A percentile compares a stretch with the other conserved stretches of the same genome.
These are phyloP conservation scores for Hydrotaea diabolus DNA, from an alignment of 2,888 invertebrate species.

Conservation along the genomic window DNA sequence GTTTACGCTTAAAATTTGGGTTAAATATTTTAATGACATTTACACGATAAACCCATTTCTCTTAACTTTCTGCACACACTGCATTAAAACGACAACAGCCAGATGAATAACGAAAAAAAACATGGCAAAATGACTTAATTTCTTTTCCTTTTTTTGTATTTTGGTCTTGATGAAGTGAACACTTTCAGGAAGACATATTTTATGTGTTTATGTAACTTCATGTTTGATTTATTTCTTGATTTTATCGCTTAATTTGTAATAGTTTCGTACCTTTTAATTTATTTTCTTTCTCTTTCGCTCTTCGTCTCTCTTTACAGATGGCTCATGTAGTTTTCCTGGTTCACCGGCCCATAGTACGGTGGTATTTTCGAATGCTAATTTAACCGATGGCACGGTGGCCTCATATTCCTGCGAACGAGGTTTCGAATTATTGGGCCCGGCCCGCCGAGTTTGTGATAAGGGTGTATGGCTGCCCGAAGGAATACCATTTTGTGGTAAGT, in stretches of 20 bases:
- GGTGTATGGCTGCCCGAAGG: slow-evolving; percentile 94
- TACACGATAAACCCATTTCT: slow-evolving; percentile 48
- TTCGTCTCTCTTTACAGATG: slow-evolving; percentile 73
- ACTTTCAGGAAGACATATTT: slow-evolving; percentile 26
- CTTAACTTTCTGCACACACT: slow-evolving; percentile 17
- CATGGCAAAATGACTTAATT: slow-evolving; percentile 29
- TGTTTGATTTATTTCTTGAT: slow-evolving; percentile 3
- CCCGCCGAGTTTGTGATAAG: slow-evolving; percentile 88
- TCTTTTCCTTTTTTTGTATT: not conserved
- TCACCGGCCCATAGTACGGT: slow-evolving; percentile 93
- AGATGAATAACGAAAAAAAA: not conserved
- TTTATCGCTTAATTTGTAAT: slow-evolving; percentile 13
- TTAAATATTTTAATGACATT: slow-evolving; percentile 50
- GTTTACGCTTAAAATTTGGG: slow-evolving; percentile 45
- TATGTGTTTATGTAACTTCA: slow-evolving; percentile 4
- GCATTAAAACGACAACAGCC: not conserved
- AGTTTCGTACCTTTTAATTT: not conserved
- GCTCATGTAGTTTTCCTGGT: slow-evolving; percentile 91
- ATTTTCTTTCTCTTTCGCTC: not conserved
- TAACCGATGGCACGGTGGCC: slow-evolving; percentile 84
- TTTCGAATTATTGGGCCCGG: slow-evolving; percentile 94
- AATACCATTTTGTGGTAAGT: slow-evolving; percentile 96
- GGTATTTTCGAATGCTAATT: slow-evolving; percentile 86
- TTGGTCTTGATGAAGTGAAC: not conserved
- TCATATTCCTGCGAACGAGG: slow-evolving; percentile 93